Conservation (phyloP, 2,888 invertebrate species). For the Athalia circularis region DNA sequence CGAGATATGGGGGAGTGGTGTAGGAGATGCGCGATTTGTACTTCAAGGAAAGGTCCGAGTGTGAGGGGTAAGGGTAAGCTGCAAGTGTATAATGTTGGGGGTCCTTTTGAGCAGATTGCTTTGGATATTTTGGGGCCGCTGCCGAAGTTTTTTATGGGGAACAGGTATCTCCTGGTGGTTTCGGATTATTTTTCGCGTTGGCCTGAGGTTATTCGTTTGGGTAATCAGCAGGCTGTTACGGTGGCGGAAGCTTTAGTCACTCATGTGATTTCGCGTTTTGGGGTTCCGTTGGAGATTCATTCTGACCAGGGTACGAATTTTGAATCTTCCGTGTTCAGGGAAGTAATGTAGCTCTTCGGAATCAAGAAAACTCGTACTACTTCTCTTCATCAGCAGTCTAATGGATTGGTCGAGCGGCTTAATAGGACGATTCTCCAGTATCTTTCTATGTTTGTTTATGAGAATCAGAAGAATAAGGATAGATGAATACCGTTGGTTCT, state of each 20-base stretch:
- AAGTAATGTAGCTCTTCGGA: too few relatives aligned
- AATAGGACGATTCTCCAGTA: conserved; percentile 56
- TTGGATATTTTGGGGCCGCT: conserved; percentile 56
- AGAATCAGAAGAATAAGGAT: conserved; percentile 51
- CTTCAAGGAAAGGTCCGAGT: conserved; percentile 52
- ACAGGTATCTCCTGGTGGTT: conserved; percentile 49
- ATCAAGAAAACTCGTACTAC: too few relatives aligned
- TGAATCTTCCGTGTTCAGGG: too few relatives aligned
- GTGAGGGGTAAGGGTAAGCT: conserved; percentile 47
- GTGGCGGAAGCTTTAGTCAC: too few relatives aligned
- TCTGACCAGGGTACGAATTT: too few relatives aligned
- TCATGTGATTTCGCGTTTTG: too few relatives aligned
- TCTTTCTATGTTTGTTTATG: conserved; percentile 50
- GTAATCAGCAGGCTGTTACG: too few relatives aligned
- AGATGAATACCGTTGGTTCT: conserved; percentile 4
- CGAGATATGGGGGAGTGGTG: conserved; percentile 56
- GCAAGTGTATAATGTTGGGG: conserved; percentile 52
- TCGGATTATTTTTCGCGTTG: too few relatives aligned
- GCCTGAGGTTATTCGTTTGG: too few relatives aligned
- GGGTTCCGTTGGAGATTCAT: too few relatives aligned
- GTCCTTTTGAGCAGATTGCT: conserved; percentile 52
- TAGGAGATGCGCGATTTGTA: conserved; percentile 52
- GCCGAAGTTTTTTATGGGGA: conserved; percentile 51
- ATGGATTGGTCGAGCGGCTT: conserved; percentile 50
- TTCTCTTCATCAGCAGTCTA: too few relatives aligned